These are phyloP conservation scores for Aleiodes alternator DNA, from an alignment of 2,888 invertebrate genomes.

Conservation along the genomic window DNA sequence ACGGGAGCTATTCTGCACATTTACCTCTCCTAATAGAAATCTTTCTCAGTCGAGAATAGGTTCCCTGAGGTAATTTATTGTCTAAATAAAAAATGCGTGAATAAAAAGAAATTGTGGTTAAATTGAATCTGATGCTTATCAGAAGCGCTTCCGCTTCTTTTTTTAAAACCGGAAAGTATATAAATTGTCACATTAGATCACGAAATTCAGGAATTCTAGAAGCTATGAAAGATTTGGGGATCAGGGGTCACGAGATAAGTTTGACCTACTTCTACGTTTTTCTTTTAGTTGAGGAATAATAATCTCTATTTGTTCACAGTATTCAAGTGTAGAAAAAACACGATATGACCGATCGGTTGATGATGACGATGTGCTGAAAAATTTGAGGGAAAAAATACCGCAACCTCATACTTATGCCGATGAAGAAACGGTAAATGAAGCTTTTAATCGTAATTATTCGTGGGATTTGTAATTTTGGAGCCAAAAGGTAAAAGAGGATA, in stretches of 20 bases:
- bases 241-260: slow-evolving; percentile 68
- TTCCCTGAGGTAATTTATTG: not conserved
- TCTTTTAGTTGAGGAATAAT: slow-evolving; percentile 2
- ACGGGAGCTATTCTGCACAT: too few relatives aligned
- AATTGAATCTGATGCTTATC: slow-evolving; percentile 2
- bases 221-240: slow-evolving; percentile 60
- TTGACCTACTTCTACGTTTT: slow-evolving; percentile 44
- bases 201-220: not conserved
- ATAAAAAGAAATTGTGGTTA: not conserved
- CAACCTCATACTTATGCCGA: slow-evolving; percentile 64
- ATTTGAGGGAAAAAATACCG: slow-evolving; percentile 43
- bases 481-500: too few relatives aligned
- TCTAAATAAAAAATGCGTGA: not conserved
- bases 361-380: slow-evolving; percentile 40
- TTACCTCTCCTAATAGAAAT: too few relatives aligned
- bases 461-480: not conserved
- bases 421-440: slow-evolving; percentile 63
- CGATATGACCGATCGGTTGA: slow-evolving; percentile 64
- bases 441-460: not conserved
- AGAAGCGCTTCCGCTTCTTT: not conserved
- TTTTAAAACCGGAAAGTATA: not conserved
- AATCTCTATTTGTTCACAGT: slow-evolving; percentile 12
- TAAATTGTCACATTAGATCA: slow-evolving; percentile 44
- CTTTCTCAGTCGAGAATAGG: too few relatives aligned
- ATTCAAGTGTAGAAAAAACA: slow-evolving; percentile 59